Conservation (phyloP, 2,113 vertebrate genomes). For the Paracanthobrama guichenoti region DNA sequence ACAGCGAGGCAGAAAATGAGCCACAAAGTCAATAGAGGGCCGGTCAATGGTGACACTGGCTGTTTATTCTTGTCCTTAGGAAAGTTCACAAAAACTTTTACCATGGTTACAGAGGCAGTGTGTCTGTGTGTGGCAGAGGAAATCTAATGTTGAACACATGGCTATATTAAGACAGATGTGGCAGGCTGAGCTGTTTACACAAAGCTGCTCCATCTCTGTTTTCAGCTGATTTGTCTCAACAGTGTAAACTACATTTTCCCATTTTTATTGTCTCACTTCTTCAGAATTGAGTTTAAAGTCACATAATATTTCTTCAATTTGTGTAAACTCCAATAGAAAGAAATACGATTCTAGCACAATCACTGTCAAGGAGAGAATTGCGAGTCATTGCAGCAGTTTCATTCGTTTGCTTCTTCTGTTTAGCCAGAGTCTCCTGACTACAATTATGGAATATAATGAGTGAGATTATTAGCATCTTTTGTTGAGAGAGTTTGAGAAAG, state of each 20-base stretch:
- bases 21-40: conserved; percentile 42
- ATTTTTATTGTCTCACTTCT: conserved; percentile 1
- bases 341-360: not conserved
- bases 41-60: conserved; percentile 10
- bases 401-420: not conserved
- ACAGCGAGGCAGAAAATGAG: conserved; percentile 43
- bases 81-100: conserved; percentile 30
- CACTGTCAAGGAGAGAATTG: not conserved
- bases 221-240: conserved; percentile 29
- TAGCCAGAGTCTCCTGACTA: not conserved
- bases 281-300: conserved; percentile 21
- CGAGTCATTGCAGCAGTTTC: conserved; percentile 5
- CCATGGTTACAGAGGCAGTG: not conserved
- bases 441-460: conserved; percentile 4
- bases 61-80: conserved; percentile 37
- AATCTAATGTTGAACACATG: conserved; percentile 37
- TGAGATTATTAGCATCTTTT: conserved; percentile 7
- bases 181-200: conserved; percentile 24
- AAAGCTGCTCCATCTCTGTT: conserved; percentile 3
- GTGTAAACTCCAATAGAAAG: conserved; percentile 21
- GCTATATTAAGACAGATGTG: conserved; percentile 34
- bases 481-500: conserved; percentile 7
- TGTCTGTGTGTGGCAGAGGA: conserved; percentile 5
- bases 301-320: conserved; percentile 21
- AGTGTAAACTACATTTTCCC: not conserved